Conservation (phyloP, 2,888 invertebrate species). For the Punctoribates punctum region DNA sequence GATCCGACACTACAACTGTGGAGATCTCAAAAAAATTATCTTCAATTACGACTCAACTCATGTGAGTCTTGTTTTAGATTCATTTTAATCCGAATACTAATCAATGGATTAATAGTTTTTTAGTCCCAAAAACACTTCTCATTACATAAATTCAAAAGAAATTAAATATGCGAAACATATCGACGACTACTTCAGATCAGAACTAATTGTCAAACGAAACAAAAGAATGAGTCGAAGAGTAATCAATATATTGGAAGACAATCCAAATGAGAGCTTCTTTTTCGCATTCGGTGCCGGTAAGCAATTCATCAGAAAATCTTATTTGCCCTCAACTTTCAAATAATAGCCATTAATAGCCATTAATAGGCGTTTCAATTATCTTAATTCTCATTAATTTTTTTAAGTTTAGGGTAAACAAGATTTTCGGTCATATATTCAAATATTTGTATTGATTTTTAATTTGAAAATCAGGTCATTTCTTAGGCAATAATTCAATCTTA, state of each 20-base stretch:
- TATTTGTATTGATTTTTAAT: no score
- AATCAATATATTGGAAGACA: conserved; percentile 53
- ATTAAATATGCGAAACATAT: conserved; percentile 51
- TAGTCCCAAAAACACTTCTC: no score
- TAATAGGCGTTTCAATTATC: no score
- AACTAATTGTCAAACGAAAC: conserved; percentile 59
- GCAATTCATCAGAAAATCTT: conserved; percentile 22
- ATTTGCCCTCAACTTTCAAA: neutral
- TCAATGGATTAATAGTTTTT: no score
- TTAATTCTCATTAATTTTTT: no score
- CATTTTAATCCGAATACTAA: neutral
- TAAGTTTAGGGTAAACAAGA: no score
- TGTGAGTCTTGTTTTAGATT: conserved; percentile 41
- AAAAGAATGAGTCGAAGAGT: conserved; percentile 57
- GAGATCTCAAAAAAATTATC: conserved; percentile 55
- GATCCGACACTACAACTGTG: conserved; percentile 57
- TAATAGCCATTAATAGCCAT: no score
- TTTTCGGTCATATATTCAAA: no score
- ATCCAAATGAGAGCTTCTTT: conserved; percentile 57
- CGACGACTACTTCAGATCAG: conserved; percentile 57
- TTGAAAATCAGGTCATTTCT: conserved; percentile 56
- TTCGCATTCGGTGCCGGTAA: conserved; percentile 60
- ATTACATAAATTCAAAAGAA: no score
- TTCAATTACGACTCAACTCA: conserved; percentile 53
- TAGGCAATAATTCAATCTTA: conserved; percentile 56